phyloP scores from a whole-genome alignment of 2,113 vertebrate genomes.

The Myiagra hebetior region DNA sequence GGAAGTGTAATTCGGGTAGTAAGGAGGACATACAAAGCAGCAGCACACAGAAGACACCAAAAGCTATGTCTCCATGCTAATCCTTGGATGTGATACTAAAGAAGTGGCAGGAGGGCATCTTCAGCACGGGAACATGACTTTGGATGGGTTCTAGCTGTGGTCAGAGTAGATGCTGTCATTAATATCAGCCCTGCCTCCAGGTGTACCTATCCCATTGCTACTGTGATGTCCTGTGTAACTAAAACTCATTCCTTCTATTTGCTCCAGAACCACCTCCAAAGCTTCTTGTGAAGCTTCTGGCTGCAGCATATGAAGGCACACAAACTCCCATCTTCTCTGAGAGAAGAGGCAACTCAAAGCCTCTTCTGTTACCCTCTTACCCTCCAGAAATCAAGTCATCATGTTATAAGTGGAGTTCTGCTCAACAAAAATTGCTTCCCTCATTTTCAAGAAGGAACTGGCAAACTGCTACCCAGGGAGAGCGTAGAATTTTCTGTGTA shows the following conservation, averaged over 20 bases:
- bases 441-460: neutral
- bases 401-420: accelerated
- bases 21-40: neutral
- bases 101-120: neutral
- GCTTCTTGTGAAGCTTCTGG: neutral
- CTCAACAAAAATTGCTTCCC: neutral
- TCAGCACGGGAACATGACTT: neutral
- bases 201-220: neutral
- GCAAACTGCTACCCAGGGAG: neutral
- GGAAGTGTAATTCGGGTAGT: neutral
- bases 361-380: neutral
- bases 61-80: neutral
- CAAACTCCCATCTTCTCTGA: neutral
- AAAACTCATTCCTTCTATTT: neutral
- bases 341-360: neutral
- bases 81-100: neutral
- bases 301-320: neutral
- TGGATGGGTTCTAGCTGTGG: neutral
- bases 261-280: neutral
- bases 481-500: neutral
- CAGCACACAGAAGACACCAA: neutral
- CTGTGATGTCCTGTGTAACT: neutral
- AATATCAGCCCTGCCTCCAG: neutral
- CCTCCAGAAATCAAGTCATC: neutral
- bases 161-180: neutral